A percentile compares a stretch with the other conserved stretches of the same genome.
These are phyloP conservation scores for Ovis canadensis DNA, from an alignment of 2,113 vertebrate genomes.

Conservation along the genomic window DNA sequence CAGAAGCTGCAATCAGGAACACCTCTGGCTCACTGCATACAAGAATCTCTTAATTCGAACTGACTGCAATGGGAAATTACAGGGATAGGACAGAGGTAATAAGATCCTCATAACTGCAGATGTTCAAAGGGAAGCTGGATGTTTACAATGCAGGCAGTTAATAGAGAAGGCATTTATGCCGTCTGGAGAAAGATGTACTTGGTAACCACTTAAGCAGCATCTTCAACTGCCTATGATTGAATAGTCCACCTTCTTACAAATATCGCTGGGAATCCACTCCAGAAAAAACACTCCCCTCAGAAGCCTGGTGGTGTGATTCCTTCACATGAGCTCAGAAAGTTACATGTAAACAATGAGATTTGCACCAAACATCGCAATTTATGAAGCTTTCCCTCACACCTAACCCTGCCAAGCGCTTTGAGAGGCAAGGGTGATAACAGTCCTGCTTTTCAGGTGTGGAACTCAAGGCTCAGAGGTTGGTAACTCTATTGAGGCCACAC, in stretches of 20 bases:
- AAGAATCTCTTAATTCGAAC: background rate
- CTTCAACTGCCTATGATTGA: background rate
- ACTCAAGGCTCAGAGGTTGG: background rate
- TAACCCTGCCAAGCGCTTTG: background rate
- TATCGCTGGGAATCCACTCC: background rate
- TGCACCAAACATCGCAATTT: background rate
- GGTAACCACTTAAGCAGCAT: background rate
- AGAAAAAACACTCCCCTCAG: background rate
- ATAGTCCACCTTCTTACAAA: background rate
- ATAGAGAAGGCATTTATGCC: background rate
- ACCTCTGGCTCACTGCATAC: background rate
- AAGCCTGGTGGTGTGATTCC: background rate
- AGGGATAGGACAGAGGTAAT: background rate
- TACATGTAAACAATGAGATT: background rate
- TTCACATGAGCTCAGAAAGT: background rate
- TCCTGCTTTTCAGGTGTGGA: background rate
- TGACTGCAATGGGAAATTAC: background rate
- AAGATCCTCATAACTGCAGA: background rate
- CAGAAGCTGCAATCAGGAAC: background rate
- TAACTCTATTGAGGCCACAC: background rate
- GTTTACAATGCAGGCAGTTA: background rate
- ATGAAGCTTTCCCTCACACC: background rate
- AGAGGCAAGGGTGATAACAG: background rate
- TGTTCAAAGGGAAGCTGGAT: background rate
- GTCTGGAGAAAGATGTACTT: background rate